Conservation (phyloP, 1,140 invertebrate species). For the Anastrepha obliqua region DNA sequence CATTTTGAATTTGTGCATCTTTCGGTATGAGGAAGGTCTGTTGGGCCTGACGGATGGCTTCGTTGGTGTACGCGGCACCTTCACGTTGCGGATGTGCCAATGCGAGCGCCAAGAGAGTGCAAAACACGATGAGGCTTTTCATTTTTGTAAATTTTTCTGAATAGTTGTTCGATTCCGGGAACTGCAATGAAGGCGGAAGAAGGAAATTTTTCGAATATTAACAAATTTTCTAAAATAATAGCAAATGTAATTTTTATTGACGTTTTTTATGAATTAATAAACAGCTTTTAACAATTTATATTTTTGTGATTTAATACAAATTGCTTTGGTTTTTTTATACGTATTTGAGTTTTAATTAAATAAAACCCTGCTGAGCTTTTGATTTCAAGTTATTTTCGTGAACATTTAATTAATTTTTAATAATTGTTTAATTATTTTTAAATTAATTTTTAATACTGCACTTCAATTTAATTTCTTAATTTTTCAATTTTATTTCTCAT, state of each 20-base stretch:
- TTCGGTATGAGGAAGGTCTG: conserved; percentile 88
- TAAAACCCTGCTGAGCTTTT: no score
- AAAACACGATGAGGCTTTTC: conserved; percentile 73
- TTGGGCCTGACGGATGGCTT: conserved; percentile 89
- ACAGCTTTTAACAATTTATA: no score
- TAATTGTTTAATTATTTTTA: neutral
- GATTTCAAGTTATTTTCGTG: no score
- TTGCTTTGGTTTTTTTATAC: no score
- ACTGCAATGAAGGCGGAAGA: neutral
- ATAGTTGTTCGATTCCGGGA: neutral
- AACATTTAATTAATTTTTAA: no score
- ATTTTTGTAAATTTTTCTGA: conserved; percentile 60
- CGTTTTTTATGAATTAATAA: no score
- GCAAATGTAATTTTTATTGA: neutral
- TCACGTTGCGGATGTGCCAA: conserved; percentile 83
- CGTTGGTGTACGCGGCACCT: conserved; percentile 86
- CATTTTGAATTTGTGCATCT: conserved; percentile 88
- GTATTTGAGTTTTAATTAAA: no score
- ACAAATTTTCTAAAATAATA: no score
- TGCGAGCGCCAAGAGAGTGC: conserved; percentile 73
- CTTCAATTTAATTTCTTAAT: neutral
- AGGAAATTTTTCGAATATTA: neutral
- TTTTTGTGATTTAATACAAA: no score
- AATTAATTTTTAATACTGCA: neutral
- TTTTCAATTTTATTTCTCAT: neutral